These are phyloP conservation scores for Perca flavescens DNA, from an alignment of 2,113 vertebrate species.

Conservation along the genomic window DNA sequence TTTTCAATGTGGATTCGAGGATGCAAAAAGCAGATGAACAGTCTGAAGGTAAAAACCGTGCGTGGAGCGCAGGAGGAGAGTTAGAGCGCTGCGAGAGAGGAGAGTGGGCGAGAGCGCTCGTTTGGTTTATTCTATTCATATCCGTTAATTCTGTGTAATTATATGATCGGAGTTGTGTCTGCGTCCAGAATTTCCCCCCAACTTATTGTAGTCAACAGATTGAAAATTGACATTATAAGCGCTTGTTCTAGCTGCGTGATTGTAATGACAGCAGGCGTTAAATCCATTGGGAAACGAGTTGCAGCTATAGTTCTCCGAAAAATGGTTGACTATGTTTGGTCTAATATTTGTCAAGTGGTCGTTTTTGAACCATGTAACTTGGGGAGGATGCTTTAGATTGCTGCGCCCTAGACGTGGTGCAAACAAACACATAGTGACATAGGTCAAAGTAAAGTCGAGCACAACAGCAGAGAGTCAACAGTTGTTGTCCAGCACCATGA, in stretches of 20 bases:
- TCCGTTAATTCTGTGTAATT: slow-evolving; percentile 15
- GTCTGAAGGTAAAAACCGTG: slow-evolving; percentile 81
- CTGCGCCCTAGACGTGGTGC: not conserved
- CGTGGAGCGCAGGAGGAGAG: slow-evolving; percentile 60
- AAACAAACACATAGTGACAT: not conserved
- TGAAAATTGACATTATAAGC: not conserved
- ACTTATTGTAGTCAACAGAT: slow-evolving; percentile 24
- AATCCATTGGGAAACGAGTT: slow-evolving; percentile 35
- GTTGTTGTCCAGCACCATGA: slow-evolving; percentile 14
- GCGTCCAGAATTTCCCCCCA: not conserved
- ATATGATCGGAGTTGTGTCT: not conserved
- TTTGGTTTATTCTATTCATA: slow-evolving; percentile 45
- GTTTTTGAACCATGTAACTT: slow-evolving; percentile 13
- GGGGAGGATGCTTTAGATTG: slow-evolving; percentile 7
- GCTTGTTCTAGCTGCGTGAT: not conserved
- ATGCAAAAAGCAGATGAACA: slow-evolving; percentile 85
- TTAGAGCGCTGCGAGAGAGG: slow-evolving; percentile 38
- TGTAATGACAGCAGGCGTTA: slow-evolving; percentile 22
- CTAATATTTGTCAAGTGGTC: slow-evolving; percentile 16
- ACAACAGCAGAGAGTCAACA: slow-evolving; percentile 18
- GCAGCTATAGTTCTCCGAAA: slow-evolving; percentile 12
- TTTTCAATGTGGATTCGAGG: slow-evolving; percentile 84
- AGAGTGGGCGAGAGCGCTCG: slow-evolving; percentile 55
- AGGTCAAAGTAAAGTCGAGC: slow-evolving; percentile 6
- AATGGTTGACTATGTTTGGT: slow-evolving; percentile 52